A percentile compares a stretch with the other conserved stretches of the same genome.
These are phyloP conservation scores for Anastrepha obliqua DNA, from an alignment of 1,140 invertebrate genomes.

Conservation along the genomic window DNA sequence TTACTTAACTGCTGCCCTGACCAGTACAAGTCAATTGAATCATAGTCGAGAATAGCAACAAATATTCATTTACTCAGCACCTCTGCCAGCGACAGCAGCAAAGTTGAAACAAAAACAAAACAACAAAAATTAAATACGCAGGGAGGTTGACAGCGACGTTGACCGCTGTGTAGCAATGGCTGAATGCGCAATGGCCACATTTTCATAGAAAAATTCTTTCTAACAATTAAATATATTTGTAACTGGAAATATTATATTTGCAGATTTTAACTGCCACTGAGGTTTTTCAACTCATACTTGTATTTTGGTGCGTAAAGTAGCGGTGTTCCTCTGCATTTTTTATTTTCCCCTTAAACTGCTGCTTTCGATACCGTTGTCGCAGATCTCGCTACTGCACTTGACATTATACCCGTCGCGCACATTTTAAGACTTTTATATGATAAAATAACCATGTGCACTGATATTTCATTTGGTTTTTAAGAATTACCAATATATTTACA, in stretches of 20 bases:
- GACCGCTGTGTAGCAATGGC: background rate
- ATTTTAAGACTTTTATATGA: background rate
- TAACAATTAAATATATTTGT: background rate
- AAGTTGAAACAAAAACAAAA: conserved; percentile 58
- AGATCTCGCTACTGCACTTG: background rate
- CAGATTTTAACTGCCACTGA: background rate
- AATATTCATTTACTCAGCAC: conserved; percentile 54
- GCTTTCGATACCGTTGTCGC: background rate
- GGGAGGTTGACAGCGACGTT: background rate
- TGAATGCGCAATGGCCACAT: background rate
- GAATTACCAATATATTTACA: background rate
- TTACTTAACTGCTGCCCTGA: conserved; percentile 23
- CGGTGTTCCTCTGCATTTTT: background rate
- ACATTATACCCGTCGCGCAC: background rate
- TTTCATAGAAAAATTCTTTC: background rate
- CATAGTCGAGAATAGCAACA: conserved; percentile 74
- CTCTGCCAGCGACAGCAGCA: conserved; percentile 58
- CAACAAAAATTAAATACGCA: background rate
- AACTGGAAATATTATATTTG: background rate
- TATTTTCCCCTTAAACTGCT: background rate
- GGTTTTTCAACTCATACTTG: background rate
- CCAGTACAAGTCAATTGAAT: conserved; percentile 64
- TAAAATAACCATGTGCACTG: background rate
- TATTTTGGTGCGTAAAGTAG: background rate
- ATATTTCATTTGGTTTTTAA: background rate